Evolutionary conservation across 2,113 vertebrate genomes (phyloP), one percentile per base, ranked within the genome.

Genomic region (Lophochroa leadbeateri): DNA sequence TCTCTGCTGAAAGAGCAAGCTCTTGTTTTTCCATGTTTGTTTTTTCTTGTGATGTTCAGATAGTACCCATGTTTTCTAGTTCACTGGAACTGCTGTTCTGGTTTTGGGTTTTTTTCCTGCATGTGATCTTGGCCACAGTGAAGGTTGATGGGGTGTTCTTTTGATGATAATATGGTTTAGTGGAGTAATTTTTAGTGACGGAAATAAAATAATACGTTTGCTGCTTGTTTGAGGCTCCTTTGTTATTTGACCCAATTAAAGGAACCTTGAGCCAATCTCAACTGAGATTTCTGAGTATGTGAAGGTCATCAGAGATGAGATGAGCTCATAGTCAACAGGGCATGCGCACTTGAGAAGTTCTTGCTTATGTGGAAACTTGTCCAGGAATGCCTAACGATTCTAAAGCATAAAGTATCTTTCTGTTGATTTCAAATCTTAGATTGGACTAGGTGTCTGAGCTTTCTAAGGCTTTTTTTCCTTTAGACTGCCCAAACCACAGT

Each of bases 51-150:
- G 60, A 23, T 33, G 2, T 74, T 85, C 50, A 57, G 52, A 28
- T 58, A 65, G 7, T 63, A 23, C 47, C 31, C 87, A 2, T 18
- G 3, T 65, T 90, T 86, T 28, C 28, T 67, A 41, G 7, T 21
- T 60, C n/a, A 37, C 21, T 46, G 43, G 24, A 85, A 76, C 17
- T 41, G 28, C 3, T 78, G 20, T 27, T 10, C 17, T 58, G 31
- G 11, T 11, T 35, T 77, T 31, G 20, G 3, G 23, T 50, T 43
- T 24, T 18, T 3, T 3, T 18, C 13, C 4, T 0, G 1, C 4
- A 10, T 71, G 23, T 64, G 15, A 60, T 75, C 55, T 88, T 82
- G 52, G 19, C 35, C 35, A 39, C 13, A 16, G 1, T 50, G 53
- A 61, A 44, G 18, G 17, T 9, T 9, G 1, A 37, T 20, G 25